A percentile compares a stretch with the other conserved stretches of the same genome.
phyloP scores from a whole-genome alignment of 2,113 vertebrate species.

The Cheilinus undulatus region DNA sequence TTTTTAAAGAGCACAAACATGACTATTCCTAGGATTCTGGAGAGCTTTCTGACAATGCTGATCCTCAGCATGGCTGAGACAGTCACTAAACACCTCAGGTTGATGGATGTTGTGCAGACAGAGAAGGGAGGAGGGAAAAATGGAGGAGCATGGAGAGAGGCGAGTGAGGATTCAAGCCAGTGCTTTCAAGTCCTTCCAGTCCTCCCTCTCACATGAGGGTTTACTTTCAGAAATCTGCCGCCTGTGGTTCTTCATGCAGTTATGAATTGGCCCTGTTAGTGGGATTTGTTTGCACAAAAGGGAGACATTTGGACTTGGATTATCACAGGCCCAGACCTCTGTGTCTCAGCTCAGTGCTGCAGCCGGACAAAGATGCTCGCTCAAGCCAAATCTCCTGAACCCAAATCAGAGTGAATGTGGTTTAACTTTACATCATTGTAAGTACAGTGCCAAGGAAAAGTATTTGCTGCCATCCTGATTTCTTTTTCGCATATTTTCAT shows the following conservation, averaged over 20 bases:
- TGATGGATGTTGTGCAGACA: conserved; percentile 28
- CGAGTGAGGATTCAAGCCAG: conserved; percentile 44
- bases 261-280: conserved; percentile 41
- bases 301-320: conserved; percentile 71
- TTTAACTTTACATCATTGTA: too few relatives aligned
- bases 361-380: conserved; percentile 41
- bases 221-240: conserved; percentile 62
- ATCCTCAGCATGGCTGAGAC: conserved; percentile 11
- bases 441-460: too few relatives aligned
- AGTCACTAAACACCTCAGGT: conserved; percentile 52
- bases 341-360: conserved; percentile 41
- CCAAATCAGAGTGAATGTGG: too few relatives aligned
- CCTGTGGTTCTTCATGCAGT: conserved; percentile 52
- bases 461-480: too few relatives aligned
- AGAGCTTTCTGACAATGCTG: conserved; percentile 4
- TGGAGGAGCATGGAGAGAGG: conserved; percentile 11
- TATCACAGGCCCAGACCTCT: conserved; percentile 66
- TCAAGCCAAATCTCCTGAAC: conserved; percentile 35
- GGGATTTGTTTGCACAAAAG: conserved; percentile 72
- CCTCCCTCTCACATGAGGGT: conserved; percentile 41
- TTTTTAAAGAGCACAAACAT: conserved; percentile 29
- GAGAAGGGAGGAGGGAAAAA: conserved; percentile 7
- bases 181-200: conserved; percentile 77
- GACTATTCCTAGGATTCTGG: conserved; percentile 18
- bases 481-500: too few relatives aligned